phyloP scores from a whole-genome alignment of 2,113 vertebrate genomes.

The Lota lota region DNA sequence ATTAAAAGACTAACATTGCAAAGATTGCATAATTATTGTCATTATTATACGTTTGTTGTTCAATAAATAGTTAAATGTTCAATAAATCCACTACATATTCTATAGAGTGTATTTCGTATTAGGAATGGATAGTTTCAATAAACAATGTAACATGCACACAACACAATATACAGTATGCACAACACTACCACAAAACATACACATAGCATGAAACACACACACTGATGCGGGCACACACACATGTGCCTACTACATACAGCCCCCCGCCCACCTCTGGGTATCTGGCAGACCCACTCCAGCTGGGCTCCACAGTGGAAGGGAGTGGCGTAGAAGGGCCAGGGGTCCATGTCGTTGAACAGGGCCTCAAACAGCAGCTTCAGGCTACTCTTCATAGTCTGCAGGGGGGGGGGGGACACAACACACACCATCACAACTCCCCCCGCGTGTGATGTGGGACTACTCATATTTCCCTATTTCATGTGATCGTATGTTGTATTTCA shows the following conservation, averaged over 20 bases:
- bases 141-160: background rate
- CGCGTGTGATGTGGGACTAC: background rate
- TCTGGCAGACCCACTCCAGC: conserved; percentile 94
- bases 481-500: too few species aligned
- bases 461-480: too few species aligned
- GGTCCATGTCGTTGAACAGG: conserved; percentile 26
- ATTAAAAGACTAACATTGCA: background rate
- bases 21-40: too few species aligned
- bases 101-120: too few species aligned
- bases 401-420: background rate
- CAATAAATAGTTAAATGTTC: too few species aligned
- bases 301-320: conserved; percentile 87
- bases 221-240: background rate
- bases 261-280: conserved; percentile 79
- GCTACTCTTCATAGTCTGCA: conserved; percentile 56
- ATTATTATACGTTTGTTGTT: too few species aligned
- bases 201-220: background rate
- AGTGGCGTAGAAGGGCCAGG: conserved; percentile 70
- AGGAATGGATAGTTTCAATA: background rate
- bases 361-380: conserved; percentile 39
- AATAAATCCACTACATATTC: too few species aligned
- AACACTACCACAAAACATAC: background rate
- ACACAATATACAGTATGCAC: background rate
- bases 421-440: too few species aligned
- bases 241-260: too few species aligned